Conservation (phyloP, 2,888 invertebrate genomes). For the Netelia melanura region DNA sequence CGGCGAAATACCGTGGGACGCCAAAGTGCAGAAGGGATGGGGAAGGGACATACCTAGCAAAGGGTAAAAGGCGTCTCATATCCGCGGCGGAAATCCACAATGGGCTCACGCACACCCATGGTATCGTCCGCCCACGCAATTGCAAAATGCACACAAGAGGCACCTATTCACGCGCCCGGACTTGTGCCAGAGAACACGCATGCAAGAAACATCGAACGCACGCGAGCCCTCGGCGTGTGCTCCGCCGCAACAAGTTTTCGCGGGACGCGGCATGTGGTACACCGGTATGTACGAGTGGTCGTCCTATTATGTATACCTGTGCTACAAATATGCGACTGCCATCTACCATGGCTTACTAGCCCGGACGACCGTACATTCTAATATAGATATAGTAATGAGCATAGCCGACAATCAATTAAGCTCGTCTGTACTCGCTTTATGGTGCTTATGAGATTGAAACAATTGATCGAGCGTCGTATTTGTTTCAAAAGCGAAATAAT, state of each 20-base stretch:
- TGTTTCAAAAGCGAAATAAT: no score
- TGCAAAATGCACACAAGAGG: conserved; percentile 68
- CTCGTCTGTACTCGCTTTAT: conserved; percentile 38
- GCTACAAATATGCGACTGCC: conserved; percentile 43
- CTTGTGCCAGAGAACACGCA: conserved; percentile 60
- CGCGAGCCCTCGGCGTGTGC: conserved; percentile 60
- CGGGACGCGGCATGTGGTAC: conserved; percentile 60
- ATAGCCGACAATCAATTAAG: conserved; percentile 56
- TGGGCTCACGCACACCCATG: conserved; percentile 69
- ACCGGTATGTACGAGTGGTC: conserved; percentile 47
- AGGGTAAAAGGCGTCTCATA: conserved; percentile 75
- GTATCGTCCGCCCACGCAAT: conserved; percentile 71
- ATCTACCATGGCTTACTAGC: conserved; percentile 54
- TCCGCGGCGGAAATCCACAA: conserved; percentile 76
- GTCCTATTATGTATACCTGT: conserved; percentile 25
- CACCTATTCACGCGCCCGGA: conserved; percentile 59
- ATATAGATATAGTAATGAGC: not conserved
- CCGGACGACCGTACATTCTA: conserved; percentile 26
- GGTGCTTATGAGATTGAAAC: conserved; percentile 32
- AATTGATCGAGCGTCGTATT: not conserved
- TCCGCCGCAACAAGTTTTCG: conserved; percentile 74
- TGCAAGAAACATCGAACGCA: conserved; percentile 58
- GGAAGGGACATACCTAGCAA: conserved; percentile 61
- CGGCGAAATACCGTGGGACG: not conserved
- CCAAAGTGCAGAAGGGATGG: not conserved